Evolutionary conservation across 2,888 invertebrate genomes (phyloP).

Genomic region (Microchrysa polita): DNA sequence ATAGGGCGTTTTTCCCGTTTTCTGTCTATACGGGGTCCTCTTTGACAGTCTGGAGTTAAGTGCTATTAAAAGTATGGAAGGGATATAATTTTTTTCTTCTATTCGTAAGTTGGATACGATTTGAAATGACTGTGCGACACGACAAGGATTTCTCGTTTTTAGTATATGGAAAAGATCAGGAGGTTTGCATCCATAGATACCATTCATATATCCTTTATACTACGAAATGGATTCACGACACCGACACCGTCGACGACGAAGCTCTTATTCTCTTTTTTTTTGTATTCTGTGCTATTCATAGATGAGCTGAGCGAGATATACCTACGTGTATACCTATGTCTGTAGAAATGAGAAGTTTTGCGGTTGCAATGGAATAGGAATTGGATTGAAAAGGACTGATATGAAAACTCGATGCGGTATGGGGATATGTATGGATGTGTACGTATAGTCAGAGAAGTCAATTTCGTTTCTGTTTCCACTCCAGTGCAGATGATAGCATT

Average conservation of each 20-base stretch:
- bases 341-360: constrained; percentile 3
- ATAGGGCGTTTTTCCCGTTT: constrained; percentile 29
- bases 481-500: constrained; percentile 9
- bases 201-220: background rate
- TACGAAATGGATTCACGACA: too few relatives aligned
- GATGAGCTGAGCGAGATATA: too few relatives aligned
- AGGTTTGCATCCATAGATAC: background rate
- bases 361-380: constrained; percentile 10
- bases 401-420: background rate
- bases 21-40: constrained; percentile 7
- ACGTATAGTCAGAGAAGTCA: background rate
- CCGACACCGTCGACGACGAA: too few relatives aligned
- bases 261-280: too few relatives aligned
- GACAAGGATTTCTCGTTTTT: background rate
- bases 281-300: too few relatives aligned
- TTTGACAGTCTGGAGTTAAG: constrained; percentile 35
- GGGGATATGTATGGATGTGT: background rate
- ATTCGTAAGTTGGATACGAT: constrained; percentile 21
- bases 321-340: too few relatives aligned
- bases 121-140: constrained; percentile 9
- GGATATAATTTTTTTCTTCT: constrained; percentile 26
- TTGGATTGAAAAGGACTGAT: constrained; percentile 6
- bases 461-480: constrained; percentile 2
- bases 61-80: constrained; percentile 29
- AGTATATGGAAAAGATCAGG: constrained; percentile 3